Evolutionary conservation across 2,888 invertebrate species (phyloP).

Genomic region (Thyatira batis): DNA sequence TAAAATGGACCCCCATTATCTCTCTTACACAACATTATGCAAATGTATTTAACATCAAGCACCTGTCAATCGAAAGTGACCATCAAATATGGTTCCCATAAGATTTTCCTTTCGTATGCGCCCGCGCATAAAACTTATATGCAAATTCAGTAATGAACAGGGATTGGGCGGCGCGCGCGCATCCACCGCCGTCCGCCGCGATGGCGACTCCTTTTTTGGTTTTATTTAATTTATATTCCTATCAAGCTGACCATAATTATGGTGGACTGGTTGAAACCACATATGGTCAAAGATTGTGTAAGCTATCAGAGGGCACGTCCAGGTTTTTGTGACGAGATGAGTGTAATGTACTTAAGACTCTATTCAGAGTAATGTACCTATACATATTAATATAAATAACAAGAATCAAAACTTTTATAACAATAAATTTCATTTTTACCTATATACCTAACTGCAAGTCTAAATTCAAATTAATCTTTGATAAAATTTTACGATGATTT

Average conservation of each 20-base stretch:
- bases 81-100: conserved; percentile 31
- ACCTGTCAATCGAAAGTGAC: conserved; percentile 40
- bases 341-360: too few species aligned
- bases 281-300: conserved; percentile 5
- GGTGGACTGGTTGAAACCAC: conserved; percentile 7
- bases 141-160: conserved; percentile 57
- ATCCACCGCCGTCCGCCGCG: conserved; percentile 14
- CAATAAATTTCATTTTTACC: too few species aligned
- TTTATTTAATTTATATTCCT: conserved; percentile 46
- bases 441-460: neutral
- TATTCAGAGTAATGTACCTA: too few species aligned
- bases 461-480: neutral
- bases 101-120: conserved; percentile 36
- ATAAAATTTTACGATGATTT: neutral
- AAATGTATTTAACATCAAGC: conserved; percentile 23
- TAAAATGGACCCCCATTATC: too few species aligned
- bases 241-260: conserved; percentile 20
- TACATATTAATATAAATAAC: too few species aligned
- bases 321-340: neutral
- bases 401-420: too few species aligned
- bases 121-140: conserved; percentile 43
- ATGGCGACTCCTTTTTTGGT: conserved; percentile 45
- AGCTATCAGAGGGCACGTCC: neutral
- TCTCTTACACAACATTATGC: conserved; percentile 8
- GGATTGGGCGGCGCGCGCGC: conserved; percentile 49